phyloP scores from a whole-genome alignment of 2,113 vertebrate species.

The Petrocephalus zakoni region DNA sequence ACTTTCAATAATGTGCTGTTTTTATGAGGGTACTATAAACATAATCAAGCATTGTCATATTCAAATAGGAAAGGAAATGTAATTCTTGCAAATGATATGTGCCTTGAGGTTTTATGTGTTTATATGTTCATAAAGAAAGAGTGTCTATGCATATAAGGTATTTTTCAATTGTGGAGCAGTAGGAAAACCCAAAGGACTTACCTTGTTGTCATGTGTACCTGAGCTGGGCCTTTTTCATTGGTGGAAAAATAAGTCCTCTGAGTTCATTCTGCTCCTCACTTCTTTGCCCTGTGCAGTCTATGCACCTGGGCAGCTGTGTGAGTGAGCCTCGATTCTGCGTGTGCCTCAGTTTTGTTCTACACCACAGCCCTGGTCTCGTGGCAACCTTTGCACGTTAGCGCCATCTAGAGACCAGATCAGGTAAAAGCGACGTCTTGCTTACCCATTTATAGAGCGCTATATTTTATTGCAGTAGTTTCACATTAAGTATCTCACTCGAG shows the following conservation, averaged over 20 bases:
- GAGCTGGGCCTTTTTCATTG: not conserved
- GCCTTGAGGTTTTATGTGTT: not conserved
- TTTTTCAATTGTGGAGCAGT: not conserved
- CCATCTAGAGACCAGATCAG: slow-evolving; percentile 18
- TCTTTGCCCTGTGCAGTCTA: not conserved
- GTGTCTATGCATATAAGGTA: not conserved
- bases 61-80: not conserved
- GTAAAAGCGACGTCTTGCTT: not conserved
- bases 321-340: not conserved
- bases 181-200: not conserved
- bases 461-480: not conserved
- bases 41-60: not conserved
- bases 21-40: not conserved
- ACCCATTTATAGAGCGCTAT: slow-evolving; percentile 32
- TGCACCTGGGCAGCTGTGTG: not conserved
- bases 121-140: not conserved
- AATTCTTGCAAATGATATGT: not conserved
- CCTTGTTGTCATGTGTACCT: not conserved
- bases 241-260: not conserved
- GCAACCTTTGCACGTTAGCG: slow-evolving; percentile 9
- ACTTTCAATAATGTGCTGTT: not conserved
- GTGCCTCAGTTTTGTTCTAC: not conserved
- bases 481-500: not conserved
- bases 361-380: not conserved
- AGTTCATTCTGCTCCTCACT: not conserved